Evolutionary conservation across 2,888 invertebrate genomes (phyloP), one percentile per base, ranked within the genome.

Genomic region (Criorhina ranunculi): DNA sequence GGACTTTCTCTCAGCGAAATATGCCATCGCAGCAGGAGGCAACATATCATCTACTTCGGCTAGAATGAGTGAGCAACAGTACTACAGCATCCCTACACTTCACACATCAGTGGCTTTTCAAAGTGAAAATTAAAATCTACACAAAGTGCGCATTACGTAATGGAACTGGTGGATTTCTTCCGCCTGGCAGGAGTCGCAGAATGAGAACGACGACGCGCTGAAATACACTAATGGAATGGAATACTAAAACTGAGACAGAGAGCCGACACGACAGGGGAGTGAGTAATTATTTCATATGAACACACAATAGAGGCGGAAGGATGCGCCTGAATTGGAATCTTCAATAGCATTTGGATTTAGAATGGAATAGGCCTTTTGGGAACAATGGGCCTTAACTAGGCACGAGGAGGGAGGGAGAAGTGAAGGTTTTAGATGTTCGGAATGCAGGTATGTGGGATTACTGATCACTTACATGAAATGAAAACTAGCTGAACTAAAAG

Each of bases 101-200:
- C 80, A 85, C 85, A 85, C 85, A 85, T 85, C 85, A 85, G 85
- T 85, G 79, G 80, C 85, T 85, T 80, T 85, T 60, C 51, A 80
- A 75, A 80, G 69, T 64, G 80, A 66, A 85, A 85, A 80, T 85
- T 80, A 80, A 85, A 85, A 85, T 85, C 75, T 75, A 80, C 75
- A 85, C 85, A 85, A 85, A 85, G 85, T 85, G 85, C 85, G 85
- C 85, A 80, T 85, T 80, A 85, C 75, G 57, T 80, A 80, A 79
- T 79, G 75, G 75, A 85, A 79, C 64, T 85, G 85, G 85, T 46
- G 70, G 59, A 80, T 70, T 75, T 70, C 80, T 85, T 85, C 85
- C 85, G 85, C 85, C 60, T 75, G 79, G 75, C 42, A 64, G 75
- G 66, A 85, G 75, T 69, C 19, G 42, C 49, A 75, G 62, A 69